Evolutionary conservation across 2,888 invertebrate genomes (phyloP).

Genomic region (Hanleya hanleyi): DNA sequence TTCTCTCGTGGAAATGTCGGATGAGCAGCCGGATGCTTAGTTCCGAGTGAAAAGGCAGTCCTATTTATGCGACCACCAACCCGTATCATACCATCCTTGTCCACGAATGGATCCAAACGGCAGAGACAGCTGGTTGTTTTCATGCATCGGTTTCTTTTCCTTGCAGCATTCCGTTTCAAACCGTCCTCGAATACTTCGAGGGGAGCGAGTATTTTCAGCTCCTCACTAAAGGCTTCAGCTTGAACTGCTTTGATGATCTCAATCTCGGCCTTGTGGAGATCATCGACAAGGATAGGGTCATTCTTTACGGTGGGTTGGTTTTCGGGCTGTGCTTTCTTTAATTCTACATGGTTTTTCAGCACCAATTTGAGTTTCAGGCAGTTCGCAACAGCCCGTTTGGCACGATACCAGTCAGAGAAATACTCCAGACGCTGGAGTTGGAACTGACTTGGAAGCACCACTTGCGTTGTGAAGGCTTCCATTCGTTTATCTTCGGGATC

Average conservation of each 20-base stretch:
- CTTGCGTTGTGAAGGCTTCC: too few species aligned
- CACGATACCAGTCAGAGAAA: slow-evolving; percentile 21
- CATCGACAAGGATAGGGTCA: neutral
- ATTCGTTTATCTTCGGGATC: too few species aligned
- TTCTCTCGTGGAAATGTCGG: slow-evolving; percentile 38
- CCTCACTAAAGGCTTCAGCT: neutral
- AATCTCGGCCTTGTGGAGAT: slow-evolving; percentile 11
- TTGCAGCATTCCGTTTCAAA: neutral
- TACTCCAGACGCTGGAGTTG: too few species aligned
- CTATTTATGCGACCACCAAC: slow-evolving; percentile 16
- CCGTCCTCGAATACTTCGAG: neutral
- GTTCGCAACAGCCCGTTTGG: slow-evolving; percentile 16
- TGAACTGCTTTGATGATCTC: slow-evolving; percentile 13
- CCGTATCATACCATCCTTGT: slow-evolving; percentile 26
- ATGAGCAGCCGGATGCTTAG: slow-evolving; percentile 15
- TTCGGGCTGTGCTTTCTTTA: neutral
- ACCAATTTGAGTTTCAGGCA: neutral
- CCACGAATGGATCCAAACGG: slow-evolving; percentile 28
- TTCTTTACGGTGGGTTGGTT: neutral
- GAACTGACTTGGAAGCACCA: too few species aligned
- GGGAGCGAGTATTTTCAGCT: too few species aligned
- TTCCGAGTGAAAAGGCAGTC: neutral
- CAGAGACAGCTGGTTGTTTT: neutral
- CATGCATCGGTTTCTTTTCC: neutral
- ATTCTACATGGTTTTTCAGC: neutral